phyloP scores from a whole-genome alignment of 2,888 invertebrate genomes.

The Coelogynopora nodosa region DNA sequence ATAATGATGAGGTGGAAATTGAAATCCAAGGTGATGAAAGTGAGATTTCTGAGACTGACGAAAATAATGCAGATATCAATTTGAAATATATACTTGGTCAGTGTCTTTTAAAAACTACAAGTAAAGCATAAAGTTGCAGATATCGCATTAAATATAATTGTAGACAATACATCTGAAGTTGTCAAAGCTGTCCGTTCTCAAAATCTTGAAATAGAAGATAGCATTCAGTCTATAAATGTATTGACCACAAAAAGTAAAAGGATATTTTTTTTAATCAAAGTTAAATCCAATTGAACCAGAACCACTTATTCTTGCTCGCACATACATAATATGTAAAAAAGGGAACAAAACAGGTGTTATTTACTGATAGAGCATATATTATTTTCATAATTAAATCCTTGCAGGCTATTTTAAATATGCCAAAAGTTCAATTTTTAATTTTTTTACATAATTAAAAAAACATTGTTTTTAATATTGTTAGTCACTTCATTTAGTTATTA shows the following conservation, averaged over 20 bases:
- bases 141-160: background rate
- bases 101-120: background rate
- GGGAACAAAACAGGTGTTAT: background rate
- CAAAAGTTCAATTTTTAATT: background rate
- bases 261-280: background rate
- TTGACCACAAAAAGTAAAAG: background rate
- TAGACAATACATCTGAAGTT: background rate
- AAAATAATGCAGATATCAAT: background rate
- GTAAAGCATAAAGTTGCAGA: background rate
- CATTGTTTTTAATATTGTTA: too few relatives aligned
- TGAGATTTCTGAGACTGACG: too few relatives aligned
- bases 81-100: background rate
- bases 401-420: background rate
- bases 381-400: background rate
- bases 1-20: too few relatives aligned
- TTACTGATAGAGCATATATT: background rate
- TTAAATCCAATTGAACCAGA: background rate
- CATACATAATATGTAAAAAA: background rate
- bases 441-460: too few relatives aligned
- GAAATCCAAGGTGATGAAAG: too few relatives aligned
- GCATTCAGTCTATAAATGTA: background rate
- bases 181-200: background rate
- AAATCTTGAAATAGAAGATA: background rate
- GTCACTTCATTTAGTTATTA: too few relatives aligned
- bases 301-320: background rate